Base-by-base conservation (phyloP, 1,140 invertebrate genomes). In the Tyrophagus putrescentiae region DNA sequence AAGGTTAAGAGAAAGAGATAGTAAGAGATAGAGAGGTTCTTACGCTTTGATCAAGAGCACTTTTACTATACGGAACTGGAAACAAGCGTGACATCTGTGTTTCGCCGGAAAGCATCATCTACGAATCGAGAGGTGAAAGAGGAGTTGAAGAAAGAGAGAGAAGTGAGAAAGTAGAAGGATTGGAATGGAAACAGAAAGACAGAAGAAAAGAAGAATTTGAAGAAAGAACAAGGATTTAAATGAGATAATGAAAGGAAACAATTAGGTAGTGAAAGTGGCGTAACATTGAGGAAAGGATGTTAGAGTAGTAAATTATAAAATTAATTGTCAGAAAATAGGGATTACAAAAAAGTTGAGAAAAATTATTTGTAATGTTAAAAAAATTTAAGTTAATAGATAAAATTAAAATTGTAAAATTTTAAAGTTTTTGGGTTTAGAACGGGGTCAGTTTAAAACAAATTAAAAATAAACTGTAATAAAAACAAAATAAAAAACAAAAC, bases 31-130 rank as follows among this genome's bases (percentile, higher is more conserved):
- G 28, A 60, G 74, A 76, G 73, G 73, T 72, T 83, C 89, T 93
- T 93, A 94, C 89, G 90, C 88, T 88, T 89, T 93, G 88, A 81
- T 94, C 89, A 82, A 89, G 93, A 78, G 88, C 89, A 79, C 86
- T 92, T 87, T 94, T 94, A 88, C 89, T 93, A 86, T 94, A 93
- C 78, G 88, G 89, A 78, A 93, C 88, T 78, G 89, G 89, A 79
- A 94, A 93, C 84, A 94, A 88, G 80, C 89, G 59, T 9, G 27
- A 11, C 33, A 28, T 41, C n/a, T 62, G 56, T 45, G 57, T 54
- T 21, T 62, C 32, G 27, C 31, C 57, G 18, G 60, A 36, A 11
- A 53, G 50, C 45, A 60, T 52, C 60, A 56, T 18, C n/a, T n/a
- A n/a, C n/a, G n/a, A n/a, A n/a, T 41, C n/a, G 4, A 61, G 42